phyloP scores from a whole-genome alignment of 2,888 invertebrate species.

The Syrista parreyssii region DNA sequence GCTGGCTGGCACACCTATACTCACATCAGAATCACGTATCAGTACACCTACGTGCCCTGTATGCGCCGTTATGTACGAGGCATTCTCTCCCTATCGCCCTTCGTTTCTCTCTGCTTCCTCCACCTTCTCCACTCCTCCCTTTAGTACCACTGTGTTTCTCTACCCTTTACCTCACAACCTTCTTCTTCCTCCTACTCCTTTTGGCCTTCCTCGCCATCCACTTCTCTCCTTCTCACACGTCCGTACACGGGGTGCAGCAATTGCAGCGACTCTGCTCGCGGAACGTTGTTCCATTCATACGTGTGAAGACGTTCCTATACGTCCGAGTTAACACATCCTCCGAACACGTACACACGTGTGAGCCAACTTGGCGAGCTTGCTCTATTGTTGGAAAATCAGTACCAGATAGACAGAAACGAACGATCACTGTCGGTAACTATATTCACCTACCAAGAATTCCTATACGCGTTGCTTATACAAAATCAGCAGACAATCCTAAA shows the following conservation, averaged over 20 bases:
- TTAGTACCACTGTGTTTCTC: not conserved
- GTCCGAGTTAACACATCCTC: constrained; percentile 15
- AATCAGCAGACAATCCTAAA: not conserved
- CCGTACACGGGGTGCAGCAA: not conserved
- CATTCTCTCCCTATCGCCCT: constrained; percentile 5
- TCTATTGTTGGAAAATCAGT: constrained; percentile 6
- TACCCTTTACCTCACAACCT: not conserved
- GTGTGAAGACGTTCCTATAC: constrained; percentile 33
- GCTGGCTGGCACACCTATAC: not conserved
- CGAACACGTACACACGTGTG: constrained; percentile 16
- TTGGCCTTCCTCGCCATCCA: constrained; percentile 9
- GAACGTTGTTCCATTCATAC: constrained; percentile 34
- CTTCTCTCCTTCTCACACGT: constrained; percentile 10
- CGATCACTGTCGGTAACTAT: not conserved
- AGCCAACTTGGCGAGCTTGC: constrained; percentile 14
- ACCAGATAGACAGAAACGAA: not conserved
- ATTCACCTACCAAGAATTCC: not conserved
- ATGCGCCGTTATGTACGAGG: constrained; percentile 2
- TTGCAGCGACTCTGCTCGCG: constrained; percentile 1
- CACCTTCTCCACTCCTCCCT: not conserved
- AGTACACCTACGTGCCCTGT: not conserved
- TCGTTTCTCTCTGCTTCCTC: not conserved
- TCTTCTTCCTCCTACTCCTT: not conserved
- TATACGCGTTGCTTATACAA: not conserved
- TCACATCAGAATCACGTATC: not conserved